These are phyloP conservation scores for Quadriops clusia DNA, from an alignment of 2,888 invertebrate species.

Conservation along the genomic window DNA sequence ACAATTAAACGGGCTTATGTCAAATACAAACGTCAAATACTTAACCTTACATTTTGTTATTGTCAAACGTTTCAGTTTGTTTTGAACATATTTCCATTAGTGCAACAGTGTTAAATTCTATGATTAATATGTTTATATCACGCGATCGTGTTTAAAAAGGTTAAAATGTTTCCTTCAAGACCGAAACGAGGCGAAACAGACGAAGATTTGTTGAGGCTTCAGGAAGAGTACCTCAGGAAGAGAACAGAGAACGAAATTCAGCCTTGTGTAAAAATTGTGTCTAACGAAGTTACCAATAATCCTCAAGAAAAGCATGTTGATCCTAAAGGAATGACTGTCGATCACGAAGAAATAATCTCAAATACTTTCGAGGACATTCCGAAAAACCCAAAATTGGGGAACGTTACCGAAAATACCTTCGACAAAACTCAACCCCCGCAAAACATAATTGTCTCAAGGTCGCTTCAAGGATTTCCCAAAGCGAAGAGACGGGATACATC, in stretches of 20 bases:
- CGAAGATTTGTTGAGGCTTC: conserved; percentile 61
- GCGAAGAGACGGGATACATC: conserved; percentile 36
- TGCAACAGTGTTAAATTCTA: no score
- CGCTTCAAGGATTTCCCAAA: conserved; percentile 39
- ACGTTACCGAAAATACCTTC: conserved; percentile 44
- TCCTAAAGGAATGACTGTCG: conserved; percentile 11
- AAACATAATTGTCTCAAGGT: conserved; percentile 3
- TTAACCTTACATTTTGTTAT: no score
- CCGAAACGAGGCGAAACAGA: conserved; percentile 61
- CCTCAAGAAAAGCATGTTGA: not conserved
- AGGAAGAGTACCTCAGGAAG: conserved; percentile 54
- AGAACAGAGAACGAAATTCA: conserved; percentile 43
- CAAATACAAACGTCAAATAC: no score
- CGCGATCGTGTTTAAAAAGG: no score
- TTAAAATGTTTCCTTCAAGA: no score
- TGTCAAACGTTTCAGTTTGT: no score
- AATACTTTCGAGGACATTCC: conserved; percentile 38
- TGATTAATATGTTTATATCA: no score
- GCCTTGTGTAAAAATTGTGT: conserved; percentile 51
- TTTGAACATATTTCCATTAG: no score
- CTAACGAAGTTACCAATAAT: not conserved
- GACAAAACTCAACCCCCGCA: conserved; percentile 2
- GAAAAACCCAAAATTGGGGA: conserved; percentile 38
- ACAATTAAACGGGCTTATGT: no score
- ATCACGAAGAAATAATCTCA: conserved; percentile 25